Base-by-base conservation (phyloP, 2,113 vertebrate species). In the Strigops habroptila region DNA sequence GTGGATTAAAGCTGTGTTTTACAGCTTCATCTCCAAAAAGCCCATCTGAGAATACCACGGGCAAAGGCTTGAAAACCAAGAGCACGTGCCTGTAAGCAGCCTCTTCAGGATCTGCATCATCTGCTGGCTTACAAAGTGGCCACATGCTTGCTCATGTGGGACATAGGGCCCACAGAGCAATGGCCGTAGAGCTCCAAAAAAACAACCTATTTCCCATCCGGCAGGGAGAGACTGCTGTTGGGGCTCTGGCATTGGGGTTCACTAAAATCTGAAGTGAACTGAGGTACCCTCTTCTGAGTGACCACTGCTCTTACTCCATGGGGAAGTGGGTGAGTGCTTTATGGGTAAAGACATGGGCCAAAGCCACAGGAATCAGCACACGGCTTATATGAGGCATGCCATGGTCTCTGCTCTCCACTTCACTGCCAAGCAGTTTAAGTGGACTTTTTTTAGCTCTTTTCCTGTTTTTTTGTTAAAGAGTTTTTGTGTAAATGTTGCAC, bases 401-500 rank as follows among this genome's bases (percentile, higher is more conserved):
- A 18, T 4, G 18, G 33, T 71, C 37, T 88, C 73, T 70, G 46
- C 30, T 91, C 55, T 81, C 33, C 48, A 44, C 7, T 60, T 14
- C 25, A 59, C 51, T 67, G 48, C 51, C 39, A 63, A 25, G 22
- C 41, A 37, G 16, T 73, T 73, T 68, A 49, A 76, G 31, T 23
- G 37, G 22, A 35, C 12, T 44, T 55, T 28, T 70, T 81, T 65
- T 6, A 62, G 28, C 9, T 37, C 7, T 18, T 89, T 78, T 67
- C 35, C n/a, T 78, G 14, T 49, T 23, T 19, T 41, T 39, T 59
- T 86, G 51, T 8, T 60, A 69, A 14, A 39, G 6, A 25, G 2
- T 30, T 91, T 92, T 92, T 68, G n/a, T 60, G 21, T 78, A 67
- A 88, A 69, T 35, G 9, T 86, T 91, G 15, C 31, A 49, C 70